Conservation (phyloP, 2,888 invertebrate genomes). For the Agrotis clavis region DNA sequence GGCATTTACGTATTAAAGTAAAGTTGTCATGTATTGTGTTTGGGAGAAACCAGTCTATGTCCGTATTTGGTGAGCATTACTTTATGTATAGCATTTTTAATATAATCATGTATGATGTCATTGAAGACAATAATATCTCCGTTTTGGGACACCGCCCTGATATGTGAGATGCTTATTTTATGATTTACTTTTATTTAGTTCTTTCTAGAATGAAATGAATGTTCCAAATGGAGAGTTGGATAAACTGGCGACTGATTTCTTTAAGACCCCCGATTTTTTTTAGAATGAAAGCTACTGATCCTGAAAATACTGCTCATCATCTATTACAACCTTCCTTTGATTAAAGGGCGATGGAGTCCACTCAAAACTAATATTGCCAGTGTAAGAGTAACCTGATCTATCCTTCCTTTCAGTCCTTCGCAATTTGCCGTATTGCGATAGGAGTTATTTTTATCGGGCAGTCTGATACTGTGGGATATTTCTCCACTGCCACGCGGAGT, state of each 20-base stretch:
- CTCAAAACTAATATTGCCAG: too few relatives aligned
- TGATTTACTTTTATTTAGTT: conserved; percentile 16
- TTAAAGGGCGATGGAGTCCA: too few relatives aligned
- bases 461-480: too few relatives aligned
- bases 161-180: conserved; percentile 20
- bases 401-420: too few relatives aligned
- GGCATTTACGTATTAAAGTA: conserved; percentile 33
- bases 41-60: conserved; percentile 50
- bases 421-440: too few relatives aligned
- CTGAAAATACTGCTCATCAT: not conserved
- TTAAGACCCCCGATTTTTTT: not conserved
- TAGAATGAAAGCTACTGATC: not conserved
- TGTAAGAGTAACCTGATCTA: too few relatives aligned
- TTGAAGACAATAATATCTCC: conserved; percentile 39
- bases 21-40: conserved; percentile 21
- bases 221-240: not conserved
- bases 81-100: conserved; percentile 37
- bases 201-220: conserved; percentile 3
- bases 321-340: not conserved
- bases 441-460: too few relatives aligned
- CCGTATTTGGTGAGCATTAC: conserved; percentile 40
- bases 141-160: conserved; percentile 29
- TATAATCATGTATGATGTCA: conserved; percentile 57
- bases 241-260: not conserved
- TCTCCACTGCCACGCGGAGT: too few relatives aligned